These are phyloP conservation scores for Apis dorsata DNA, from an alignment of 1,140 invertebrate genomes.

Conservation along the genomic window DNA sequence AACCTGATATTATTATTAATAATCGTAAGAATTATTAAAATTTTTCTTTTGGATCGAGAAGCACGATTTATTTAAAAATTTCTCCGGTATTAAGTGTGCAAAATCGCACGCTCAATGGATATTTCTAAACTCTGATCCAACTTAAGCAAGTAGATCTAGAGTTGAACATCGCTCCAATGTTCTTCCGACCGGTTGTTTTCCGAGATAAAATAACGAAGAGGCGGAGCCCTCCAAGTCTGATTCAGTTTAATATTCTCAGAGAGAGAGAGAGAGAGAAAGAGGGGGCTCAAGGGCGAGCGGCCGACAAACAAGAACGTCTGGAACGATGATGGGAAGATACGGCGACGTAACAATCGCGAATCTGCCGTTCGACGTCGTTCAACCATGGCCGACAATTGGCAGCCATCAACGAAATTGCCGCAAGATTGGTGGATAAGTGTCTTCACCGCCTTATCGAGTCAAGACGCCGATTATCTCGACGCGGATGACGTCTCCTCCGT, in stretches of 20 bases:
- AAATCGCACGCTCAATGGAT: too few relatives aligned
- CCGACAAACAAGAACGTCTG: not conserved
- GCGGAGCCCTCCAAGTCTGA: not conserved
- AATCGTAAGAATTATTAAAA: too few relatives aligned
- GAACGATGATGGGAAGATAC: slow-evolving; percentile 15
- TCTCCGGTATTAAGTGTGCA: too few relatives aligned
- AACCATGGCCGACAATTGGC: slow-evolving; percentile 37
- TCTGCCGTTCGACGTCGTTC: slow-evolving; percentile 29
- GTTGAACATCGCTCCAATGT: too few relatives aligned
- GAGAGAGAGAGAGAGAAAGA: not conserved
- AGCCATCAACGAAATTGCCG: slow-evolving; percentile 51
- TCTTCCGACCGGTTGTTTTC: too few relatives aligned
- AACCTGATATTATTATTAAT: too few relatives aligned
- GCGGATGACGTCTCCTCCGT: slow-evolving; percentile 13
- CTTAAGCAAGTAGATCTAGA: too few relatives aligned
- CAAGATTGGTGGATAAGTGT: slow-evolving; percentile 46
- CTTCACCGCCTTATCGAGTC: slow-evolving; percentile 47
- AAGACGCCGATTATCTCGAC: slow-evolving; percentile 48
- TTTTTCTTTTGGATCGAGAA: too few relatives aligned
- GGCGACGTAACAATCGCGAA: slow-evolving; percentile 17
- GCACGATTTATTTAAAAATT: too few relatives aligned
- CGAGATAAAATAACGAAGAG: too few relatives aligned
- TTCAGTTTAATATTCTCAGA: not conserved
- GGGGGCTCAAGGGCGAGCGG: not conserved
- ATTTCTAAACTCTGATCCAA: too few relatives aligned